Evolutionary conservation across 2,888 invertebrate species (phyloP).

Genomic region (Ctenicera cuprea): DNA sequence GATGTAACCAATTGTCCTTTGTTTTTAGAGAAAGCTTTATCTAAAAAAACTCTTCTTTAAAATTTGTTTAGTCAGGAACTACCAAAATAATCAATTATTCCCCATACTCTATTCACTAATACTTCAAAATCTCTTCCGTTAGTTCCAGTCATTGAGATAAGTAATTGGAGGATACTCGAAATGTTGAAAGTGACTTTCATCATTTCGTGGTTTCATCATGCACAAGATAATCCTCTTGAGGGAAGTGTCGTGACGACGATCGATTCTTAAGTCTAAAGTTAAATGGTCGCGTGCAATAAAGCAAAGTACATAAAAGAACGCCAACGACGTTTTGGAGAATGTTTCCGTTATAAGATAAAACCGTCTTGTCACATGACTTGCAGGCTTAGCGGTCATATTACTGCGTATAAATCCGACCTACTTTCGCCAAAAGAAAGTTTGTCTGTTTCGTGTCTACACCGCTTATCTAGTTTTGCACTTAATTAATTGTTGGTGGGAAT

Average conservation of each 20-base stretch:
- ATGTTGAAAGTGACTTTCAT: background rate
- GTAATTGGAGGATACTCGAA: slow-evolving; percentile 2
- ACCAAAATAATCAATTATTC: too few species aligned
- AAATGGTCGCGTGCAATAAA: slow-evolving; percentile 13
- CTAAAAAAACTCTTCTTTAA: too few species aligned
- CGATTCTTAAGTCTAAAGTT: background rate
- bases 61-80: too few species aligned
- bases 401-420: slow-evolving; percentile 48
- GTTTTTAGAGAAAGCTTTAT: too few species aligned
- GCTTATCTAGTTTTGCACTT: slow-evolving; percentile 12
- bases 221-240: slow-evolving; percentile 3
- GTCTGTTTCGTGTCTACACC: slow-evolving; percentile 31
- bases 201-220: background rate
- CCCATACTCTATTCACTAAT: too few species aligned
- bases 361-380: slow-evolving; percentile 19
- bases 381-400: slow-evolving; percentile 34
- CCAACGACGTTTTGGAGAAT: slow-evolving; percentile 1
- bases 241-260: background rate
- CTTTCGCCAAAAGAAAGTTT: slow-evolving; percentile 51
- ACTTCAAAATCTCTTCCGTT: slow-evolving; percentile 10
- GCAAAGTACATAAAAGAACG: slow-evolving; percentile 4
- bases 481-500: background rate
- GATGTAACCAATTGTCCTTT: too few species aligned
- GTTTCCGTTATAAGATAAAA: slow-evolving; percentile 40
- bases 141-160: slow-evolving; percentile 11